Base-by-base conservation (phyloP, 2,113 vertebrate genomes). In the Corydoras maculifer region DNA sequence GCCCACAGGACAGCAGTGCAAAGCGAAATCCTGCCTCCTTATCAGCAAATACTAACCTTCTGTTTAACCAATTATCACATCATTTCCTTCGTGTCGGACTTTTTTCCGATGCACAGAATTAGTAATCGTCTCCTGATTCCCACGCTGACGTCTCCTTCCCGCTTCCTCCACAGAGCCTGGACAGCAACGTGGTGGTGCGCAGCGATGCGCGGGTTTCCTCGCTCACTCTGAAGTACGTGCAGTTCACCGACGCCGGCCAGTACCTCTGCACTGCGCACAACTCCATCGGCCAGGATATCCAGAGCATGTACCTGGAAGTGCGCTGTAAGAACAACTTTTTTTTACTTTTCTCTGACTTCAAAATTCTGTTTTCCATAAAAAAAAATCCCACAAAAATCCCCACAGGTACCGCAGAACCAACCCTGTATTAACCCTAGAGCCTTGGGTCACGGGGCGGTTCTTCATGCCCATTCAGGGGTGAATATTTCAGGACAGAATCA, bases 261-360 rank as follows among this genome's bases (percentile, higher is more conserved):
- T 99, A 99, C 9, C 83, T 96, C 49, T 99, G 97, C 88, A 93
- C 88, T 0, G 96, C 97, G 81, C 92, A 90, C 85, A 99, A 98
- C 88, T 91, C 93, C 84, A 98, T 99, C 10, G 97, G 97, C 8
- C 92, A 94, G 83, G 96, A 96, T 81, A 88, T 86, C 65, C 89
- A 92, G 77, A 84, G 88, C 83, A 92, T 99, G 91, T 94, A 91
- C 89, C 91, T 99, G 60, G 96, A 99, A 87, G 96, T 99, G 63
- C 93, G 92, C 81, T 99, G 97, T 99, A 89, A 97, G 96, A 64
- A 8, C 58, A 8, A 54, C 31, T 49, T 35, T 31, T 25, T 11
- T 35, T 35, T n/a, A 35, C 67, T 4, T 13, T 3, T 51, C 6
- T 62, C 11, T 50, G 11, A 1, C 18, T 25, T 25, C 18, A 25